Base-by-base conservation (phyloP, 2,888 invertebrate species). In the Heteromurus nitidus region DNA sequence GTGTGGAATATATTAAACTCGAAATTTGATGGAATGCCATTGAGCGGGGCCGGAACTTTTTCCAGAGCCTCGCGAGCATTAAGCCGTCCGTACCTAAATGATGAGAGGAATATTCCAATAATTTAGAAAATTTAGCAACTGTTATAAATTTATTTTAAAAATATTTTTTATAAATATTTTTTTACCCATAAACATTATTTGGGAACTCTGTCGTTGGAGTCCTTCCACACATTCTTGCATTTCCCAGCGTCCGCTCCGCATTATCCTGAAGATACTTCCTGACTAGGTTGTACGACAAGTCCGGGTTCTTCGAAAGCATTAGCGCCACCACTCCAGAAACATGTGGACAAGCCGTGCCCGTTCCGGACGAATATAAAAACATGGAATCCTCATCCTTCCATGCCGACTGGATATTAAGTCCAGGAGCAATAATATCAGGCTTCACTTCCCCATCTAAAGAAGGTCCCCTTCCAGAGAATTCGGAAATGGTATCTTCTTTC, bases 371-470 rank as follows among this genome's bases (percentile, higher is more conserved):
- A 0, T 2, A 64, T 1, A 22, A 62, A 36, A 84, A 85, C 1
- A 73, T 68, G 22, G 22, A 16, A 44, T 85, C 83, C 3, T 64
- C n/a, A 3, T 26, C 65, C 47, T 81, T 67, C 20, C 53, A 74
- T 0, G 84, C 73, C 0, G 85, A 85, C 3, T 67, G 36, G n/a
- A 85, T 50, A 47, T 60, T 16, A 1, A 50, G 42, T 18, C 85
- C 85, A 0, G 85, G 85, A 13, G 84, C 85, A 20, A 79, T 0
- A 26, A 84, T 67, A 5, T 82, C 85, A 0, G 84, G 84, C 30
- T 84, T 84, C 28, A 82, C 65, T 68, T 73, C 22, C 67, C 60
- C 22, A 77, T 67, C 1, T n/a, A 13, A 50, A 50, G 18, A 3
- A n/a, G 5, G n/a, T 5, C 7, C n/a, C 5, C 50, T 5, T 13